A percentile compares a stretch with the other conserved stretches of the same genome.
Evolutionary conservation across 2,113 vertebrate genomes (phyloP).

Genomic region (Larimichthys crocea): DNA sequence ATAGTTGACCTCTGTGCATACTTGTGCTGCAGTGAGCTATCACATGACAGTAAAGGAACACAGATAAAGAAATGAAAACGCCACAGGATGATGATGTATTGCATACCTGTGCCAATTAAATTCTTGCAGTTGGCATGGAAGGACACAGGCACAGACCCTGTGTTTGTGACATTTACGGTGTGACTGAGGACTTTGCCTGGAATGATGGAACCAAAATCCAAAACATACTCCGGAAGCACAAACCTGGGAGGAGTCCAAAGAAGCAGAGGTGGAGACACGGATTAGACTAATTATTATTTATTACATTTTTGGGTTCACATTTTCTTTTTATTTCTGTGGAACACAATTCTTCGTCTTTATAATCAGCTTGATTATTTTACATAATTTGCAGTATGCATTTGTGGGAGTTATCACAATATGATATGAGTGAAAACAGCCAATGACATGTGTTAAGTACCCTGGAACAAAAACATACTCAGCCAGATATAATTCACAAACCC

Average conservation of each 20-base stretch:
- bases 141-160: slow-evolving; percentile 62
- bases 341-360: background rate
- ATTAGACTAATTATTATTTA: background rate
- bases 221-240: slow-evolving; percentile 67
- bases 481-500: slow-evolving; percentile 30
- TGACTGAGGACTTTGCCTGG: slow-evolving; percentile 37
- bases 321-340: background rate
- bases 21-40: background rate
- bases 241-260: slow-evolving; percentile 29
- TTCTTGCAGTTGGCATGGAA: slow-evolving; percentile 52
- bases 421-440: no score
- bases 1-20: background rate
- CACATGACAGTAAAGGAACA: background rate
- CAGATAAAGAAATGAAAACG: background rate
- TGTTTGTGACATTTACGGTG: slow-evolving; percentile 56
- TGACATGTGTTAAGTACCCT: background rate
- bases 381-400: background rate
- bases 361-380: no score
- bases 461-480: slow-evolving; percentile 6
- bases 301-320: background rate
- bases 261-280: background rate
- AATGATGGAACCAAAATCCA: slow-evolving; percentile 72
- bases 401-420: background rate
- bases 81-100: background rate
- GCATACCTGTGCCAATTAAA: slow-evolving; percentile 64